Base-by-base conservation (phyloP, 2,888 invertebrate genomes). In the Adela reaumurella region DNA sequence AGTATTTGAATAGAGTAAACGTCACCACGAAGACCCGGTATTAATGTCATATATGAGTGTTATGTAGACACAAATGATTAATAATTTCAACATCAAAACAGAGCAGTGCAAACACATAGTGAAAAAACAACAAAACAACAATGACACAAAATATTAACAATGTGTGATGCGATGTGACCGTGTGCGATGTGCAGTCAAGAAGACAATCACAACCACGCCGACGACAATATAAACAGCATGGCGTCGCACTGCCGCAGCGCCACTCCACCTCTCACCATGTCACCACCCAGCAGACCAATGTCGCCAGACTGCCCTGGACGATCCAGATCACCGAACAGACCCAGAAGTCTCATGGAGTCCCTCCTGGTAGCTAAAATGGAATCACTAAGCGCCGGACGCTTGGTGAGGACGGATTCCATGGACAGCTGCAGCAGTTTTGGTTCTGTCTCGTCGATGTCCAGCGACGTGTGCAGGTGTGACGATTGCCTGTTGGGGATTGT, bases 291-390 rank as follows among this genome's bases (percentile, higher is more conserved):
- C 50, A 60, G 73, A 16, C 68, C 74, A 1, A 55, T 79, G 8
- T 74, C 81, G 1, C 82, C 84, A 18, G 77, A 77, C 49, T 64
- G 77, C n/a, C 62, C 69, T 0, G 56, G 74, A 11, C 56, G 78
- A 4, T 73, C 76, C 2, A 62, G 74, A 1, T 82, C 83, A 18
- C 83, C 83, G 0, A 80, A 78, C n/a, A 73, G 84, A 47, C 87
- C 87, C n/a, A 79, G 88, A 55, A 85, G 87, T n/a, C 70, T 92
- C 19, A 92, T 92, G 92, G 92, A 92, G 65, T 86, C 86, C 51
- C 70, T 92, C 49, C 74, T 92, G 49, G 87, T 90, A 44, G 90
- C 90, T 4, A 92, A 92, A 68, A 92, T 92, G 83, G 92, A 92
- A 60, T 84, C 87, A 43, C 81, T 87, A 14, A 82, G 81, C 50